Percentiles rank a stretch among this genome's conserved stretches.
Conservation (phyloP, 2,113 vertebrate genomes). For the Cynocephalus volans region DNA sequence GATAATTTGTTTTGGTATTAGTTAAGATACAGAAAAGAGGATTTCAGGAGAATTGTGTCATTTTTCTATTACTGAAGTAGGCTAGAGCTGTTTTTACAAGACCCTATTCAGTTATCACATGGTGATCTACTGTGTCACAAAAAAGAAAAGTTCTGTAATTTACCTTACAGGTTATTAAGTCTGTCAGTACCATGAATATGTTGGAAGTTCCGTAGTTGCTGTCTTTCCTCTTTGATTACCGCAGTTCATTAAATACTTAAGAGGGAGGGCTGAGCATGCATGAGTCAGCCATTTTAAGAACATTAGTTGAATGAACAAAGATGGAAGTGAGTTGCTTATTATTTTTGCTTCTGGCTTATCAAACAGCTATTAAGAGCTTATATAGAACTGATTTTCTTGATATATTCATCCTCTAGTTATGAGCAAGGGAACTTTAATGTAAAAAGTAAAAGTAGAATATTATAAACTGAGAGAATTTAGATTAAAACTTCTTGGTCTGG, state of each 20-base stretch:
- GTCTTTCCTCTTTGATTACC: neutral
- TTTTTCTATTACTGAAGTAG: neutral
- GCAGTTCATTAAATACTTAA: neutral
- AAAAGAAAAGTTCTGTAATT: slow-evolving; percentile 22
- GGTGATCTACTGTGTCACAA: neutral
- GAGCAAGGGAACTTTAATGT: neutral
- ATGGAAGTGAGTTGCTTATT: neutral
- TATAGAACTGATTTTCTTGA: slow-evolving; percentile 37
- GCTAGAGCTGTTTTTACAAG: neutral
- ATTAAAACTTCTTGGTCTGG: slow-evolving; percentile 21
- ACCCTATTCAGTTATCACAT: neutral
- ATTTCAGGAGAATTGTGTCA: neutral
- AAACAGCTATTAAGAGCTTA: slow-evolving; percentile 30
- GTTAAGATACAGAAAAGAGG: neutral
- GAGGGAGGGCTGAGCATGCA: neutral
- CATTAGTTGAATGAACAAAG: neutral
- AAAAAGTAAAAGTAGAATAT: slow-evolving; percentile 34
- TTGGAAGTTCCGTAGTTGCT: neutral
- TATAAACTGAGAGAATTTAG: slow-evolving; percentile 38
- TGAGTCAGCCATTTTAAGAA: neutral
- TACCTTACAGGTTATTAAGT: neutral
- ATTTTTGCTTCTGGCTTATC: slow-evolving; percentile 15
- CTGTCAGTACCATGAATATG: neutral
- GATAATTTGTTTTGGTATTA: neutral
- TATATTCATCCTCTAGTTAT: slow-evolving; percentile 25